phyloP scores from a whole-genome alignment of 2,113 vertebrate genomes.

The Indicator maculatus region DNA sequence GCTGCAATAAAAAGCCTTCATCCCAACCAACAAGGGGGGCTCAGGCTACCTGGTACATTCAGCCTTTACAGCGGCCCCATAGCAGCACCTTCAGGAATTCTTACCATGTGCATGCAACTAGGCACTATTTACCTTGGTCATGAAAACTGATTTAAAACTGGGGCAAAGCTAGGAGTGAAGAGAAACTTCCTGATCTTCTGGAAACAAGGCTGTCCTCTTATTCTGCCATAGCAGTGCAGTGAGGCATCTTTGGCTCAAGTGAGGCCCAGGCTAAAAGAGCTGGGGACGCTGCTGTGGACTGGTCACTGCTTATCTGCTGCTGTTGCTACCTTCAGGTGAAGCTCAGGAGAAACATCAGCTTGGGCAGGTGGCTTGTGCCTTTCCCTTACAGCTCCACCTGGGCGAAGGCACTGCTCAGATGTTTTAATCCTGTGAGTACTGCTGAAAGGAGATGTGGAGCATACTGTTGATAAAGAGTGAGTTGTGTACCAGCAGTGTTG shows the following conservation, averaged over 20 bases:
- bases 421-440: background rate
- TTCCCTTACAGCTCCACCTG: background rate
- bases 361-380: background rate
- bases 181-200: background rate
- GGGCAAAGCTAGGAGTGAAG: background rate
- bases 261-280: background rate
- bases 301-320: background rate
- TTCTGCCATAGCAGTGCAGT: fast-evolving
- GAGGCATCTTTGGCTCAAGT: background rate
- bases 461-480: background rate
- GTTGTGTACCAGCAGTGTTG: background rate
- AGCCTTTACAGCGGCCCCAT: background rate
- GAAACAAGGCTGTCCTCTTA: background rate
- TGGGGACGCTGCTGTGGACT: background rate
- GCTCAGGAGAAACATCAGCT: background rate
- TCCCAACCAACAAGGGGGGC: fast-evolving
- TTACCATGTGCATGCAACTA: fast-evolving
- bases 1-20: background rate
- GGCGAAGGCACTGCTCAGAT: background rate
- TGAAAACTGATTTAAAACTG: background rate
- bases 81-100: background rate
- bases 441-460: background rate
- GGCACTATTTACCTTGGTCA: background rate
- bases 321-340: background rate
- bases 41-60: background rate